Conservation (phyloP, 2,888 invertebrate genomes). For the Pheosia tremula region DNA sequence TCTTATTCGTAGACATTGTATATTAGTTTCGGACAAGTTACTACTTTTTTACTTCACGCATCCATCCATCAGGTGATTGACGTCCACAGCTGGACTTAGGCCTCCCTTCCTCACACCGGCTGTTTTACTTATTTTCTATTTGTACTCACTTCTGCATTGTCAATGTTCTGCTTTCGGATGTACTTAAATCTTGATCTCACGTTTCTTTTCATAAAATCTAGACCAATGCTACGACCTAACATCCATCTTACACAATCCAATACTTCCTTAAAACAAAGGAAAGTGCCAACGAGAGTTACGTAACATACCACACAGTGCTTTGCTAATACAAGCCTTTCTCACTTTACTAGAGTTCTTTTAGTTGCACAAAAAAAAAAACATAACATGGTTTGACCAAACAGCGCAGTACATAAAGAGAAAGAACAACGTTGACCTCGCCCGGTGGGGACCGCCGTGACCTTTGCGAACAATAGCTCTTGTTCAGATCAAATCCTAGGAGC, state of each 20-base stretch:
- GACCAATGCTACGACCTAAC: no score
- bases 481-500: conserved; percentile 55
- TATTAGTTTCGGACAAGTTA: no score
- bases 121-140: no score
- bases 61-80: no score
- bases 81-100: no score
- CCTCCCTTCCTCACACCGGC: no score
- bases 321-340: conserved; percentile 28
- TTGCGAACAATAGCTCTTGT: conserved; percentile 66
- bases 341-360: conserved; percentile 26
- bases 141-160: no score
- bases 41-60: no score
- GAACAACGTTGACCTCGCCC: conserved; percentile 56
- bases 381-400: conserved; percentile 1
- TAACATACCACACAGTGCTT: neutral
- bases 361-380: conserved; percentile 21
- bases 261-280: neutral
- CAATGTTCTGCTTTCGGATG: no score
- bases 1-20: neutral
- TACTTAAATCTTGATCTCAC: no score
- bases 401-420: conserved; percentile 45
- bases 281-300: neutral
- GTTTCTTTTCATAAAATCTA: no score
- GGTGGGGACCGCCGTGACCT: conserved; percentile 56
- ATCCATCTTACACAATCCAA: no score